A percentile compares a stretch with the other conserved stretches of the same genome.
Conservation (phyloP, 2,888 invertebrate species). For the Apoderus coryli region DNA sequence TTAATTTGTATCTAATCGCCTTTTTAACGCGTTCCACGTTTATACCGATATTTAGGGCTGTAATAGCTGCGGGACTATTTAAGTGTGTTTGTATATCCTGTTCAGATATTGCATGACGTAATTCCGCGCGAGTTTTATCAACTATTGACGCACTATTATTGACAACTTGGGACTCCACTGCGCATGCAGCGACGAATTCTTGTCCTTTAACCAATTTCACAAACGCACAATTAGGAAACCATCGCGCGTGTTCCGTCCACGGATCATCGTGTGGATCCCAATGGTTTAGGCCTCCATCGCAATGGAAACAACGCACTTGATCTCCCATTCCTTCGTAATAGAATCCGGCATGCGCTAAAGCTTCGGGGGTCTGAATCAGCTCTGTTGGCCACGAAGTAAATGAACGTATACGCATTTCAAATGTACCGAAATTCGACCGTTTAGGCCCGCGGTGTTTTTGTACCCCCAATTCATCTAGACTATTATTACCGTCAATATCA, state of each 20-base stretch:
- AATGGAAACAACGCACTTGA: constrained; percentile 84
- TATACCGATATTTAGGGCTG: constrained; percentile 45
- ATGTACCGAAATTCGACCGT: constrained; percentile 50
- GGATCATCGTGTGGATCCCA: constrained; percentile 87
- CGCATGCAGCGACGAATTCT: constrained; percentile 49
- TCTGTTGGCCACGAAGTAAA: constrained; percentile 65
- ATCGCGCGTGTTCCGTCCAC: constrained; percentile 87
- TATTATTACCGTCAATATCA: constrained; percentile 19
- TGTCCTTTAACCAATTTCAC: constrained; percentile 68
- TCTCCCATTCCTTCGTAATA: constrained; percentile 64
- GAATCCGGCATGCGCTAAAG: constrained; percentile 76
- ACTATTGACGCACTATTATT: too few species aligned
- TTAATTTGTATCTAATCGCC: constrained; percentile 41
- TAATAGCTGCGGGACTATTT: constrained; percentile 32
- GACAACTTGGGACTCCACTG: too few species aligned
- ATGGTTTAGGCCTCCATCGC: constrained; percentile 79
- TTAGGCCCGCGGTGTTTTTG: constrained; percentile 44
- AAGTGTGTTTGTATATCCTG: constrained; percentile 33
- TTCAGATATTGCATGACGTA: constrained; percentile 26
- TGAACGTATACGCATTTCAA: constrained; percentile 53
- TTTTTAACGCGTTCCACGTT: constrained; percentile 42
- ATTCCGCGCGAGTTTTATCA: too few species aligned
- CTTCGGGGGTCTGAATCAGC: constrained; percentile 58
- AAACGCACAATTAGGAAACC: constrained; percentile 83
- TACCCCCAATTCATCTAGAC: constrained; percentile 45